These are phyloP conservation scores for Mesembrinibis cayennensis DNA, from an alignment of 2,113 vertebrate genomes.

Conservation along the genomic window DNA sequence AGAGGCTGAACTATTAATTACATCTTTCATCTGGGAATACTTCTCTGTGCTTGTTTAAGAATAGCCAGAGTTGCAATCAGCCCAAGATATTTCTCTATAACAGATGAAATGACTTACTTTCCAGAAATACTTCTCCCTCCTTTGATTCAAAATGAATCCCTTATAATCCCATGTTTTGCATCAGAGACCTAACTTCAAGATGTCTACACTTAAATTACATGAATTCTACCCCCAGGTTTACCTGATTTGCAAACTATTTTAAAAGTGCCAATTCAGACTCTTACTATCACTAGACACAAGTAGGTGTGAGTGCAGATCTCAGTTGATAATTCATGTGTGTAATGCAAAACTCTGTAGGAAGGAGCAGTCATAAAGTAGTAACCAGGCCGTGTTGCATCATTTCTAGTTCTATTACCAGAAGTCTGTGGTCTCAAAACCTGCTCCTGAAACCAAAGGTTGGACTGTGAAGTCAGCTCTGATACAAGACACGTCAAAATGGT, in stretches of 20 bases:
- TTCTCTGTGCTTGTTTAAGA: neutral
- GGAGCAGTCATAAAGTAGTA: neutral
- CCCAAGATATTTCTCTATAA: neutral
- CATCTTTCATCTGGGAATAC: neutral
- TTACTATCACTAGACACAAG: neutral
- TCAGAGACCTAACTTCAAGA: neutral
- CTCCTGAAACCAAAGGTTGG: neutral
- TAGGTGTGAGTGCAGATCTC: neutral
- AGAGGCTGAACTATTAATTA: neutral
- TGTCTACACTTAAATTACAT: rapidly evolving
- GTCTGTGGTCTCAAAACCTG: neutral
- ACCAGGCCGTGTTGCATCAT: neutral
- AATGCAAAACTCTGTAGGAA: neutral
- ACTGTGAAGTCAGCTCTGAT: neutral
- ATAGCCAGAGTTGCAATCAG: neutral
- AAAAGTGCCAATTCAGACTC: neutral
- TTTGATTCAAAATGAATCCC: neutral
- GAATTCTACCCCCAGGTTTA: neutral
- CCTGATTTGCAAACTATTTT: neutral
- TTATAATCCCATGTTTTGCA: neutral
- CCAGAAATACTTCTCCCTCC: neutral
- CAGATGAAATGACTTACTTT: neutral
- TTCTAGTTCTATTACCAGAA: neutral
- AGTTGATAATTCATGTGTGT: rapidly evolving
- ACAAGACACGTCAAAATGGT: neutral